phyloP scores from a whole-genome alignment of 30 jellyfish, hydroid and myxozoan species.

The Phacellophora camtschatica region DNA sequence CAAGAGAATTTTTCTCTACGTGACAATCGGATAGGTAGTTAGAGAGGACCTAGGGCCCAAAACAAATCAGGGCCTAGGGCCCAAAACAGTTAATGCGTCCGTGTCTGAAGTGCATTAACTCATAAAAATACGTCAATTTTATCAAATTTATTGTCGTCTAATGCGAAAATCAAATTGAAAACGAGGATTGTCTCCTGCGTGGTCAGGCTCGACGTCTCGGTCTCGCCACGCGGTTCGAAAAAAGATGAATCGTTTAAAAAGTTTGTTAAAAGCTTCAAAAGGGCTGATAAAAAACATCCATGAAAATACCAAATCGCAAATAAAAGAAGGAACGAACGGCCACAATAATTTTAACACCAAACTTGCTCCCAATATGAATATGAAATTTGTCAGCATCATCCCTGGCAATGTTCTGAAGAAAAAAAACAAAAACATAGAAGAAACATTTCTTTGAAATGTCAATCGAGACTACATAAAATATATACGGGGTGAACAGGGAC shows the following conservation, averaged over 20 bases:
- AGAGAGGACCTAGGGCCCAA: no score
- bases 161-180: slow-evolving; percentile 63
- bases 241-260: slow-evolving; percentile 33
- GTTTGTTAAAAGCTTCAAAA: slow-evolving; percentile 79
- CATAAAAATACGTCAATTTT: no score
- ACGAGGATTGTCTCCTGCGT: neutral
- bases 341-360: slow-evolving; percentile 54
- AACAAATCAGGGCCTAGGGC: no score
- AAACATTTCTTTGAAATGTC: neutral
- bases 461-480: neutral
- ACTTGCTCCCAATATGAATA: slow-evolving; percentile 49
- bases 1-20: no score
- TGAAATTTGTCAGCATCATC: slow-evolving; percentile 42
- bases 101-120: no score
- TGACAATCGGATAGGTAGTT: no score
- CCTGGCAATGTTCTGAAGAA: slow-evolving; percentile 66
- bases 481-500: no score
- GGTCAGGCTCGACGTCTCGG: neutral
- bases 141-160: neutral
- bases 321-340: slow-evolving; percentile 88
- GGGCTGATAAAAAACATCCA: slow-evolving; percentile 97
- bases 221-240: no score
- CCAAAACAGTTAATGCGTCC: no score
- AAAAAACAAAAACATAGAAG: neutral
- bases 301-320: slow-evolving; percentile 82